Percentiles rank a stretch among this genome's conserved stretches.
Conservation (phyloP, 2,797 vertebrate genomes). For the Chlorospingus flavigularis region DNA sequence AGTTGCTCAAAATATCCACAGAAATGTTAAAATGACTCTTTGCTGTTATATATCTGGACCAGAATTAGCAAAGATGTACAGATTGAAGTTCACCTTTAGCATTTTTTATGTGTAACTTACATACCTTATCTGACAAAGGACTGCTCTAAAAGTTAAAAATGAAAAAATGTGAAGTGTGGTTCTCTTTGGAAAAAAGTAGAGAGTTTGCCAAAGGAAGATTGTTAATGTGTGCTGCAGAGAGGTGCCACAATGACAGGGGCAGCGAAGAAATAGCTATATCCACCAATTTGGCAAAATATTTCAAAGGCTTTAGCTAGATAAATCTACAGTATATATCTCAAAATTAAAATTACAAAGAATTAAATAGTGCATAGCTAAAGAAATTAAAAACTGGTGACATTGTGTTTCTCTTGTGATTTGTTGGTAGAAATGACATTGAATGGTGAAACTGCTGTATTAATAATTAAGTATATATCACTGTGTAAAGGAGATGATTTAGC, state of each 20-base stretch:
- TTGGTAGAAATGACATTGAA: neutral
- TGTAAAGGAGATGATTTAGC: neutral
- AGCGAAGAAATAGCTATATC: rapidly evolving
- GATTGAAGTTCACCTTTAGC: neutral
- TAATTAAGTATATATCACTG: neutral
- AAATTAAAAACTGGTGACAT: neutral
- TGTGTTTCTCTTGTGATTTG: neutral
- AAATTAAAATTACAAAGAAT: neutral
- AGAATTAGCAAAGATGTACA: neutral
- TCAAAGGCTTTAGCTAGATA: neutral
- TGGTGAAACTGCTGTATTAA: neutral
- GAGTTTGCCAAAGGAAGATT: neutral
- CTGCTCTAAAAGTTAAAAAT: neutral
- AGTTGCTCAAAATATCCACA: neutral
- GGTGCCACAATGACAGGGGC: rapidly evolving
- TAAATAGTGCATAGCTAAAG: neutral
- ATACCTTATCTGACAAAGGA: neutral
- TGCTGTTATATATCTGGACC: neutral
- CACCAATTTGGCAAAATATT: neutral
- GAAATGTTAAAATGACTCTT: neutral
- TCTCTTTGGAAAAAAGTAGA: neutral
- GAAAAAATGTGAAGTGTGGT: neutral
- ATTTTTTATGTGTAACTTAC: neutral
- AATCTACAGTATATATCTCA: neutral
- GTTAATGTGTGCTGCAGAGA: neutral